Evolutionary conservation across 2,888 invertebrate species (phyloP).

Genomic region (Bimastos eiseni): DNA sequence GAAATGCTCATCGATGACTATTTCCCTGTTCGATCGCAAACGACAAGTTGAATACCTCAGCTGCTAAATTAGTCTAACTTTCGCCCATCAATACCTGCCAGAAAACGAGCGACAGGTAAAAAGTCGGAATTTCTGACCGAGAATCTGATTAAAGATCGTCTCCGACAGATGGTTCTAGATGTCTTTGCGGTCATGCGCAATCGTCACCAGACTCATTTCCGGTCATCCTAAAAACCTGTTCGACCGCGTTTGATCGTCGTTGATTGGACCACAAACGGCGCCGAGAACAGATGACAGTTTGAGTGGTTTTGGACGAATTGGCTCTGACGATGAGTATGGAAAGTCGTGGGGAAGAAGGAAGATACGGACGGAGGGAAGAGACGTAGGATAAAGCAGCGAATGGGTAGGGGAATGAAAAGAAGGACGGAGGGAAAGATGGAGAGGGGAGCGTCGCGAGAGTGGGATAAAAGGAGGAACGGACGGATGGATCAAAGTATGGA

Average conservation of each 20-base stretch:
- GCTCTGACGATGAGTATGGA: not conserved
- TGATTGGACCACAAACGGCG: conserved; percentile 6
- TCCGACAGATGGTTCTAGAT: not conserved
- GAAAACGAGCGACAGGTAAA: not conserved
- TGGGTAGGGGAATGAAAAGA: too few relatives aligned
- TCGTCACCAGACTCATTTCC: not conserved
- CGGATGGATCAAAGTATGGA: too few relatives aligned
- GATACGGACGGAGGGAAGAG: not conserved
- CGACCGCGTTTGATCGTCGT: not conserved
- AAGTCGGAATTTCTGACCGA: not conserved
- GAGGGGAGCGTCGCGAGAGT: too few relatives aligned
- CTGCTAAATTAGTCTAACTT: not conserved
- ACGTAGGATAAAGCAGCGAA: too few relatives aligned
- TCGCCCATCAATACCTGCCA: conserved; percentile 13
- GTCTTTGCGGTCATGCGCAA: conserved; percentile 13
- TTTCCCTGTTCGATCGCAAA: not conserved
- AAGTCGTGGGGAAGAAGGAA: too few relatives aligned
- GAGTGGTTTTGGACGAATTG: not conserved
- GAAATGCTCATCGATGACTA: not conserved
- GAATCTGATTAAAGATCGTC: conserved; percentile 3
- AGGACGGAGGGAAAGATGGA: too few relatives aligned
- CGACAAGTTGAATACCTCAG: not conserved
- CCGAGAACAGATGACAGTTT: conserved; percentile 6
- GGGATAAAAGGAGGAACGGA: too few relatives aligned
- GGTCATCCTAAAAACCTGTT: conserved; percentile 2